These are phyloP conservation scores for Sphecodes monilicornis DNA, from an alignment of 2,888 invertebrate genomes.

Conservation along the genomic window DNA sequence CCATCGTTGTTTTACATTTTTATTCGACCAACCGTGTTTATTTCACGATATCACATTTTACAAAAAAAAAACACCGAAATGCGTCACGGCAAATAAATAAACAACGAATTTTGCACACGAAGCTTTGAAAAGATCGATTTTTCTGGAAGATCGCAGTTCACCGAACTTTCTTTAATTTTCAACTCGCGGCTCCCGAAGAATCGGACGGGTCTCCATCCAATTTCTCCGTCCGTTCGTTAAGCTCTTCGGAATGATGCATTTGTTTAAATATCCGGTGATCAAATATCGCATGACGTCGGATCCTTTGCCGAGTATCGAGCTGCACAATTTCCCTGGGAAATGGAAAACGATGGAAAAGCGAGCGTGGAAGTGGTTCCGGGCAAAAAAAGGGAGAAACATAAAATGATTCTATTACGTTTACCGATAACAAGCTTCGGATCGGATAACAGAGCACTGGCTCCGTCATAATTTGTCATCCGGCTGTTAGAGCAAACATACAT, in stretches of 20 bases:
- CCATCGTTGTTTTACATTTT: not conserved
- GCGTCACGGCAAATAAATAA: not conserved
- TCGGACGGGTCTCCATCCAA: not conserved
- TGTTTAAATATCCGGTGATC: not conserved
- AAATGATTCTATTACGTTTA: slow-evolving; percentile 28
- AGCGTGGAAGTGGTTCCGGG: not conserved
- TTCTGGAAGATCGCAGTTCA: not conserved
- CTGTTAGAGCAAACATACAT: slow-evolving; percentile 12
- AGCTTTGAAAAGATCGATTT: not conserved
- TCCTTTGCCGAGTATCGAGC: not conserved
- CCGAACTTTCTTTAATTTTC: not conserved
- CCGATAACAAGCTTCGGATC: slow-evolving; percentile 29
- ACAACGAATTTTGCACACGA: not conserved
- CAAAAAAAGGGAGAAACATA: not conserved
- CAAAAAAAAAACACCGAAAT: no score
- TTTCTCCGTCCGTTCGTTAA: not conserved
- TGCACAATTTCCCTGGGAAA: not conserved
- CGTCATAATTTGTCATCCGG: slow-evolving; percentile 30
- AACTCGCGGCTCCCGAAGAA: not conserved
- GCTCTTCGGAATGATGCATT: not conserved
- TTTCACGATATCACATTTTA: not conserved
- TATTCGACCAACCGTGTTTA: not conserved
- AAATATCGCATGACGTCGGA: not conserved
- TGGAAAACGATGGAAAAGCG: not conserved
- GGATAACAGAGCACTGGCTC: slow-evolving; percentile 6